Evolutionary conservation across 2,113 vertebrate genomes (phyloP).

Genomic region (Coreoperca whiteheadi): DNA sequence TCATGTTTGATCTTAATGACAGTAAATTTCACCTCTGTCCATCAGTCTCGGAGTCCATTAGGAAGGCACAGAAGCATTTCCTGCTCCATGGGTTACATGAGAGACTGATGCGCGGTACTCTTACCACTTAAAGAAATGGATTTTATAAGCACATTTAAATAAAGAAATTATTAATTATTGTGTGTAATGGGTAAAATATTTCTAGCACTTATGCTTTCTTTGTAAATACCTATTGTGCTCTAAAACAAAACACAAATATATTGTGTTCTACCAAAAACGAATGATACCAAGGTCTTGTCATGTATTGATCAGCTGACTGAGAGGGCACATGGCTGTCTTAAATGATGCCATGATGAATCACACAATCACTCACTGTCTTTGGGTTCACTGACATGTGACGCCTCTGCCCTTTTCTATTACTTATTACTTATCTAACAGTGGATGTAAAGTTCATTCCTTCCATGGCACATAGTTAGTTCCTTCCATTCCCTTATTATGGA

Average conservation of each 20-base stretch:
- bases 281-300: constrained; percentile 1
- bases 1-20: constrained; percentile 32
- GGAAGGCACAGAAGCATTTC: constrained; percentile 7
- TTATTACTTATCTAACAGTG: constrained; percentile 27
- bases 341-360: constrained; percentile 46
- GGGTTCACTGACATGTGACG: constrained; percentile 40
- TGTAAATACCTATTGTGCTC: background rate
- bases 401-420: constrained; percentile 31
- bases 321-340: constrained; percentile 27
- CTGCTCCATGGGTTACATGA: constrained; percentile 13
- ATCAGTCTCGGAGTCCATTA: constrained; percentile 25
- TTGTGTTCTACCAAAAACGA: background rate
- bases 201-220: background rate
- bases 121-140: constrained; percentile 9
- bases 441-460: constrained; percentile 34
- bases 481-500: background rate
- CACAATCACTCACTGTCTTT: constrained; percentile 14
- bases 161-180: background rate
- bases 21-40: constrained; percentile 33
- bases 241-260: background rate
- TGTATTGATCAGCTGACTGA: constrained; percentile 41
- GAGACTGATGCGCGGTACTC: background rate
- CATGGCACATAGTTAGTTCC: background rate
- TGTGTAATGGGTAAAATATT: background rate
- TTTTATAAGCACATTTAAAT: constrained; percentile 2